Base-by-base conservation (phyloP, 2,797 vertebrate species). In the Neopelma chrysocephalum region DNA sequence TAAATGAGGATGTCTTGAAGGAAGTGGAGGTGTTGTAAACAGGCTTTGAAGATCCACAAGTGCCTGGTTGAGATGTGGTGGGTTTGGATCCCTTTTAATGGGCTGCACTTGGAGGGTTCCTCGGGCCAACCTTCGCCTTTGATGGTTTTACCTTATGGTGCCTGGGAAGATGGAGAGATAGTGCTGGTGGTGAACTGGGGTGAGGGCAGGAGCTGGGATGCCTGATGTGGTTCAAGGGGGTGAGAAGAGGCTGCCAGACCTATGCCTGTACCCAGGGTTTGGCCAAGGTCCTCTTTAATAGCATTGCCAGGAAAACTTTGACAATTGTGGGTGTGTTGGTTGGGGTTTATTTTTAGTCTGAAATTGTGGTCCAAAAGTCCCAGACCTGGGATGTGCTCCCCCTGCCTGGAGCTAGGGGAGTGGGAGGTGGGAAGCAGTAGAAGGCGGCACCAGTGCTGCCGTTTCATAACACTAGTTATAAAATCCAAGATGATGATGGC, bases 381-480 rank as follows among this genome's bases (percentile, higher is more conserved):
- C 38, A 2, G 58, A 3, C 8, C 12, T 76, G 92, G 80, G 56
- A 26, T 51, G 36, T 79, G 70, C 27, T 25, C 32, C 32, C 57
- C 10, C 23, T 38, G 32, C 47, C 56, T 3, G 0, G 56, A 36
- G 78, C 32, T 9, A 65, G 4, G 71, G 38, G 34, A 25, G 51
- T 1, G 8, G 62, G 47, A 51, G 77, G 29, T 32, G 85, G 82
- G 65, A 18, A 34, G 42, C 29, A 14, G 72, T 7, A 75, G 92
- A 31, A n/a, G 34, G 43, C 51, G 19, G 77, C 69, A 23, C 34
- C 54, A 31, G 0, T 0, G 0, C 77, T 26, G 76, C 26, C 2
- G 1, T 61, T 68, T 48, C 42, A 1, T 8, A 40, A 36, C 4
- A 1, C 11, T 0, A 1, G 48, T 75, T 42, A 8, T 56, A 42